phyloP scores from a whole-genome alignment of 2,888 invertebrate genomes.

The Drosophila mimica region DNA sequence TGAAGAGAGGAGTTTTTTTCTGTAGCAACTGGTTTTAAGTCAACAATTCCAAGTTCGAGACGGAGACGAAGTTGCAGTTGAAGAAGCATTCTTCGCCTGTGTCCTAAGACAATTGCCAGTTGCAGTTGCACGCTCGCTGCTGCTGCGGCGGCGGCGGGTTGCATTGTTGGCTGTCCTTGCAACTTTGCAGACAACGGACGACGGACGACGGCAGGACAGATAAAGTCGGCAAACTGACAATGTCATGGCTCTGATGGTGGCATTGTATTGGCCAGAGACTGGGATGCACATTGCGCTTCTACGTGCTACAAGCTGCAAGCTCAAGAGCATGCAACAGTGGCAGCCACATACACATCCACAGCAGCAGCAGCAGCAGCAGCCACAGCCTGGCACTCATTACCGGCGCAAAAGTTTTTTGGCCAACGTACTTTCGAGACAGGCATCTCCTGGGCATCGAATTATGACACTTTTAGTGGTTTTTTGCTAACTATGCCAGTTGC shows the following conservation, averaged over 20 bases:
- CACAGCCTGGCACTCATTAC: slow-evolving; percentile 67
- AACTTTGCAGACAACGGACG: slow-evolving; percentile 34
- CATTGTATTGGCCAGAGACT: background rate
- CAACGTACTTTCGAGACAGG: slow-evolving; percentile 76
- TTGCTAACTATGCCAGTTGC: slow-evolving; percentile 45
- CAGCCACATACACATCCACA: slow-evolving; percentile 21
- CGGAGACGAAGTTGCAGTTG: background rate
- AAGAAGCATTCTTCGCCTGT: background rate
- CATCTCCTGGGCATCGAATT: slow-evolving; percentile 84
- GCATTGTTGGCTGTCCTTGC: slow-evolving; percentile 6
- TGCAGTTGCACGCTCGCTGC: slow-evolving; percentile 12
- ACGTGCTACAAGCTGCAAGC: slow-evolving; percentile 43
- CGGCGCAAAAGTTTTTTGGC: slow-evolving; percentile 72
- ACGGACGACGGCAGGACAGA: slow-evolving; percentile 3
- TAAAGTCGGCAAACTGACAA: slow-evolving; percentile 14
- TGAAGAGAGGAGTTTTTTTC: background rate
- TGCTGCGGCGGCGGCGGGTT: background rate
- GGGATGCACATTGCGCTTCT: slow-evolving; percentile 45
- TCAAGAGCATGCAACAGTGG: slow-evolving; percentile 2
- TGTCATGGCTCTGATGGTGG: slow-evolving; percentile 4
- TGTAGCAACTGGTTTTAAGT: slow-evolving; percentile 10
- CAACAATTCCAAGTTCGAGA: slow-evolving; percentile 10
- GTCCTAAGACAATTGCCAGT: background rate
- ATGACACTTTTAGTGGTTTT: slow-evolving; percentile 58
- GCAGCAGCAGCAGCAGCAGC: slow-evolving; percentile 19